Evolutionary conservation across 2,888 invertebrate species (phyloP).

Genomic region (Blomia tropicalis): DNA sequence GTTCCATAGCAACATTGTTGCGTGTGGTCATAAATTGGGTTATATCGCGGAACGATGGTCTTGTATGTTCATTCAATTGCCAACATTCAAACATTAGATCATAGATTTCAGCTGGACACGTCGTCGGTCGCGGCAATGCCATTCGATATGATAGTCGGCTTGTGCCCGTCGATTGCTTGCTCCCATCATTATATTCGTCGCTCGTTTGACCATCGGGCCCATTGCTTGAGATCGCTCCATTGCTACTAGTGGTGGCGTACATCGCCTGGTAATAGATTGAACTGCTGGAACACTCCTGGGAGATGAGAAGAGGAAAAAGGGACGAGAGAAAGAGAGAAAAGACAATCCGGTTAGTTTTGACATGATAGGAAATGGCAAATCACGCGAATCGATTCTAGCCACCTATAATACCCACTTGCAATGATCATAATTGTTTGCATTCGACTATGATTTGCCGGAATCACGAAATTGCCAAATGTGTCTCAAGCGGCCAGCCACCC

Average conservation of each 20-base stretch:
- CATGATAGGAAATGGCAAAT: not conserved
- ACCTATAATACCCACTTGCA: no score
- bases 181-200: not conserved
- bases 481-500: no score
- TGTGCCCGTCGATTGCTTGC: not conserved
- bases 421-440: no score
- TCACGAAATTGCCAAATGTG: no score
- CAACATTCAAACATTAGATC: constrained; percentile 83
- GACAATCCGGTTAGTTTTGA: not conserved
- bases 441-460: no score
- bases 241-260: not conserved
- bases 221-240: not conserved
- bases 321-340: not conserved
- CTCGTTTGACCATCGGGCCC: not conserved
- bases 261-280: constrained; percentile 9
- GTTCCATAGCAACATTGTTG: not conserved
- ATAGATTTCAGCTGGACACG: constrained; percentile 70
- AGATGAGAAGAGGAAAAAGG: not conserved
- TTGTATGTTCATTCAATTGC: constrained; percentile 59
- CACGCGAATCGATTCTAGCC: not conserved
- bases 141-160: constrained; percentile 3
- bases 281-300: constrained; percentile 10
- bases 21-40: constrained; percentile 57
- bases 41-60: constrained; percentile 72
- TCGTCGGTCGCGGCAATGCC: constrained; percentile 51